A percentile compares a stretch with the other conserved stretches of the same genome.
Conservation (phyloP, 2,888 invertebrate genomes). For the Drosophila emarginata region DNA sequence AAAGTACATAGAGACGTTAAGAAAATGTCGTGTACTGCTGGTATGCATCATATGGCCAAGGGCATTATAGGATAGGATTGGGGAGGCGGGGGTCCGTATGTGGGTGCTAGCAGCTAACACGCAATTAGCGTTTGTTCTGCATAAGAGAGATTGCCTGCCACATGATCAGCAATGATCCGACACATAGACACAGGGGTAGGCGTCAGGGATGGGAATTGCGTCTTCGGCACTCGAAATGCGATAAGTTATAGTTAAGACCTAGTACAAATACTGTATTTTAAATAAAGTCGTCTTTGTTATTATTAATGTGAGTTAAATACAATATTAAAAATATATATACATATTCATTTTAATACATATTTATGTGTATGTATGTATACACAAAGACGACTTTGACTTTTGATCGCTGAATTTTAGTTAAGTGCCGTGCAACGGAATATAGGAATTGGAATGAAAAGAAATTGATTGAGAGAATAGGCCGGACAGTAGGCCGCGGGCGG, state of each 20-base stretch:
- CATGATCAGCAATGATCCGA: too few species aligned
- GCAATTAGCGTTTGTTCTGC: too few species aligned
- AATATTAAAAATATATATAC: conserved; percentile 7
- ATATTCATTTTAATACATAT: conserved; percentile 16
- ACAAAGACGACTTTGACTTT: conserved; percentile 4
- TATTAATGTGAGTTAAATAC: too few species aligned
- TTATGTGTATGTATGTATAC: neutral
- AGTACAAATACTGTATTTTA: conserved; percentile 16
- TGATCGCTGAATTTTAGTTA: neutral
- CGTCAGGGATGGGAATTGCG: conserved; percentile 46
- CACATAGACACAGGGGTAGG: too few species aligned
- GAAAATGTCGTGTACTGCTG: too few species aligned
- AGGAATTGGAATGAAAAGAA: neutral
- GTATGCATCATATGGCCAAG: too few species aligned
- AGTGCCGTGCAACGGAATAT: neutral
- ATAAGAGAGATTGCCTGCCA: too few species aligned
- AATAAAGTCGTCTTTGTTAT: neutral
- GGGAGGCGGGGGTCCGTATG: too few species aligned
- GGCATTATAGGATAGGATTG: too few species aligned
- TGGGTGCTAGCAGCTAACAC: too few species aligned
- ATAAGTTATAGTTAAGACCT: conserved; percentile 46
- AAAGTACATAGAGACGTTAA: too few species aligned
- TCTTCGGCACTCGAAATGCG: conserved; percentile 48
- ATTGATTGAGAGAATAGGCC: neutral
- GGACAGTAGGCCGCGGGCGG: neutral